These are phyloP conservation scores for Drosophila birchii DNA, from an alignment of 2,888 invertebrate species.

Conservation along the genomic window DNA sequence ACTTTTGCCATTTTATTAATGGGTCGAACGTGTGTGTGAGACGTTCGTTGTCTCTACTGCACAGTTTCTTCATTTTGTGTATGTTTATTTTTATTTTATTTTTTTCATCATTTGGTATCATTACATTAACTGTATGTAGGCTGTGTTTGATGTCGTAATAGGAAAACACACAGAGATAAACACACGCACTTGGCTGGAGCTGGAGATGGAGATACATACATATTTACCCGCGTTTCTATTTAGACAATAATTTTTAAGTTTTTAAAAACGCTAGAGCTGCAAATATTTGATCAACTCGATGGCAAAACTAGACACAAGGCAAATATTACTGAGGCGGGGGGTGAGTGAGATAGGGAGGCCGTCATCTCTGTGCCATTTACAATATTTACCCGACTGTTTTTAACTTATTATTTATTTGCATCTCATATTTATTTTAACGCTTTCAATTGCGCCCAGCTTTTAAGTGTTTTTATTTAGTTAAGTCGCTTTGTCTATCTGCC, in stretches of 20 bases:
- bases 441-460: constrained; percentile 23
- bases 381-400: constrained; percentile 48
- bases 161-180: constrained; percentile 26
- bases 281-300: constrained; percentile 68
- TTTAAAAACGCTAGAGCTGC: constrained; percentile 48
- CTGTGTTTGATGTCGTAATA: constrained; percentile 48
- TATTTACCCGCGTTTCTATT: constrained; percentile 71
- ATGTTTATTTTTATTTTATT: constrained; percentile 6
- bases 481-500: constrained; percentile 50
- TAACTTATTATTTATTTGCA: constrained; percentile 56
- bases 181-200: constrained; percentile 40
- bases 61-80: constrained; percentile 7
- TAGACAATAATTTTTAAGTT: constrained; percentile 69
- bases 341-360: constrained; percentile 7
- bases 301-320: constrained; percentile 62
- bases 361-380: constrained; percentile 49
- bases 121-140: constrained; percentile 54
- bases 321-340: constrained; percentile 30
- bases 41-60: constrained; percentile 1
- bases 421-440: constrained; percentile 57
- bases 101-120: constrained; percentile 31
- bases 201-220: constrained; percentile 48
- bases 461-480: constrained; percentile 58
- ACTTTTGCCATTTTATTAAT: constrained; percentile 80
- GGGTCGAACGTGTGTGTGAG: constrained; percentile 72